Evolutionary conservation across 1,140 invertebrate species (phyloP).

Genomic region (Globodera ellingtonae): DNA sequence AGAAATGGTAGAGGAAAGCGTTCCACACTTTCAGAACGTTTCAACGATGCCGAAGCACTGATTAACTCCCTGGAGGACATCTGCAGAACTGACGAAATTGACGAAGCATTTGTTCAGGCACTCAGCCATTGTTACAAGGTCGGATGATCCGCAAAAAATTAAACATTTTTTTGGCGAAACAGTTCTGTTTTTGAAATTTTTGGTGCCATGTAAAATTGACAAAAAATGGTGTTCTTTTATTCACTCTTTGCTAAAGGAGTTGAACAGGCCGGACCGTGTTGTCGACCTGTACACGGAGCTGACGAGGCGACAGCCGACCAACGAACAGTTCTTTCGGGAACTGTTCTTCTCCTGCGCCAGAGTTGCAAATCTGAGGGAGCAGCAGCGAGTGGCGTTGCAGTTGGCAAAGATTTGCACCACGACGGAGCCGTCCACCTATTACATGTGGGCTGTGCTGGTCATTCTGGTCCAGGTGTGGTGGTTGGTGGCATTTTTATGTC

Average conservation of each 20-base stretch:
- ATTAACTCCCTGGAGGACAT: constrained; percentile 75
- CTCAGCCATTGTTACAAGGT: constrained; percentile 92
- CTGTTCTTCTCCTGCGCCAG: constrained; percentile 93
- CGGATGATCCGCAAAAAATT: constrained; percentile 53
- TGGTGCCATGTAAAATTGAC: too few species aligned
- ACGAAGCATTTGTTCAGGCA: constrained; percentile 91
- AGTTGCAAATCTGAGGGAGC: constrained; percentile 83
- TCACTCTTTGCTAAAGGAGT: constrained; percentile 24
- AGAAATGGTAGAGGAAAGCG: too few species aligned
- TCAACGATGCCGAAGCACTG: constrained; percentile 76
- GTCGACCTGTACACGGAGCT: constrained; percentile 83
- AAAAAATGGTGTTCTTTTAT: too few species aligned
- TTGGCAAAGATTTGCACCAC: constrained; percentile 88
- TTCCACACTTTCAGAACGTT: constrained; percentile 45
- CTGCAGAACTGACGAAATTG: constrained; percentile 72
- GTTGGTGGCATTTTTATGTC: too few species aligned
- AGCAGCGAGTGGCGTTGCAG: constrained; percentile 83
- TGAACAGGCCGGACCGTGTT: constrained; percentile 74
- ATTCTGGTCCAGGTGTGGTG: constrained; percentile 81
- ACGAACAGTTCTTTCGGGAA: constrained; percentile 87
- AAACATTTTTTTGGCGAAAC: too few species aligned
- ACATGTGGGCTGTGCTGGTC: constrained; percentile 96
- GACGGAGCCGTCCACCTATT: constrained; percentile 80
- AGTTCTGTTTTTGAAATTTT: too few species aligned
- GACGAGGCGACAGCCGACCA: constrained; percentile 79